phyloP scores from a whole-genome alignment of 2,888 invertebrate genomes.

The Nemurella pictetii region DNA sequence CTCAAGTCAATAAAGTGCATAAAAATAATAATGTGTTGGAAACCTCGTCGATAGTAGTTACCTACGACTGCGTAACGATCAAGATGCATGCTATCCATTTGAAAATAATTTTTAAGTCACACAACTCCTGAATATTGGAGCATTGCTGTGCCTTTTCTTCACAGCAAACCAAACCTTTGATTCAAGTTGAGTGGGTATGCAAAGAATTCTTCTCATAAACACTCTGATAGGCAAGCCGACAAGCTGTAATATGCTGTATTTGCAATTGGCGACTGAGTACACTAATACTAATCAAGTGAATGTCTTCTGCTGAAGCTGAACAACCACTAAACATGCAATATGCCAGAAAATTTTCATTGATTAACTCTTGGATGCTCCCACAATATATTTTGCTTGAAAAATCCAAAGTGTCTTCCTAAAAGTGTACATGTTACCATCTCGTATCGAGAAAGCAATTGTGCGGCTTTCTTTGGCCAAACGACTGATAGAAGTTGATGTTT shows the following conservation, averaged over 20 bases:
- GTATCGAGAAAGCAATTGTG: slow-evolving; percentile 21
- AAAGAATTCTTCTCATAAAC: not conserved
- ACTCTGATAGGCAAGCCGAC: no score
- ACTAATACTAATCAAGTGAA: not conserved
- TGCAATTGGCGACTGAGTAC: not conserved
- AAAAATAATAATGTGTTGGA: not conserved
- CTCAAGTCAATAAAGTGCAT: not conserved
- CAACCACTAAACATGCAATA: not conserved
- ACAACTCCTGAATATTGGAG: not conserved
- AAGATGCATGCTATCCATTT: not conserved
- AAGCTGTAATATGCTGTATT: no score
- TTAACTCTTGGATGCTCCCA: not conserved
- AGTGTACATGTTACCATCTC: slow-evolving; percentile 3
- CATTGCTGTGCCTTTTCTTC: not conserved
- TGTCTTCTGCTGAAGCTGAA: not conserved
- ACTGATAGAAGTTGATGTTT: slow-evolving; percentile 18
- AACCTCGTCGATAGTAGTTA: not conserved
- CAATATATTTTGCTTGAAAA: slow-evolving; percentile 11
- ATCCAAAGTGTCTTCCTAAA: slow-evolving; percentile 37
- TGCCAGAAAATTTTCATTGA: not conserved
- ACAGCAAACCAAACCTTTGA: no score
- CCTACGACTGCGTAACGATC: not conserved
- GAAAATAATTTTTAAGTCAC: not conserved
- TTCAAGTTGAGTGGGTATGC: not conserved
- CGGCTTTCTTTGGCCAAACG: not conserved